phyloP scores from a whole-genome alignment of 2,113 vertebrate genomes.

The Cryptomyrus ogoouensis region DNA sequence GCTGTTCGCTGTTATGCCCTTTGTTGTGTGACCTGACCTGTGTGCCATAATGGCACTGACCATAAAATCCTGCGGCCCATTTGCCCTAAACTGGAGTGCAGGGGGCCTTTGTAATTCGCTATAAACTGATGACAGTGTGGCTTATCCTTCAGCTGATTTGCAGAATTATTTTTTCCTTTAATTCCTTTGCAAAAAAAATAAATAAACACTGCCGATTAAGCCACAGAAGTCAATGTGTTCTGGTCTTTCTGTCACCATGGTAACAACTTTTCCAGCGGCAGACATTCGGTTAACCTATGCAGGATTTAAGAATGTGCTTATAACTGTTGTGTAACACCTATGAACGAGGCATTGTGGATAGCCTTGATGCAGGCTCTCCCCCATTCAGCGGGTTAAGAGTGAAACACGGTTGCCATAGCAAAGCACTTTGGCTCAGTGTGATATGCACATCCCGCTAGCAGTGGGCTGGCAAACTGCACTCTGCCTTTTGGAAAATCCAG shows the following conservation, averaged over 20 bases:
- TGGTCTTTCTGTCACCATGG: neutral
- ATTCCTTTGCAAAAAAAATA: neutral
- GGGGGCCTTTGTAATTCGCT: neutral
- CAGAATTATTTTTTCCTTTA: neutral
- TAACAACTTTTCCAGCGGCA: neutral
- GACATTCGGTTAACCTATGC: slow-evolving; percentile 28
- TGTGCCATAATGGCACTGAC: neutral
- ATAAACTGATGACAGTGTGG: neutral
- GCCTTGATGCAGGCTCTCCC: slow-evolving; percentile 28
- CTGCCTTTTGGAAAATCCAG: neutral
- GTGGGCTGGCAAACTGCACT: neutral
- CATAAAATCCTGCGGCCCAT: neutral
- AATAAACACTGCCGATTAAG: neutral
- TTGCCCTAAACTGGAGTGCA: neutral
- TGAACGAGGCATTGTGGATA: slow-evolving; percentile 28
- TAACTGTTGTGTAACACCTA: slow-evolving; percentile 40
- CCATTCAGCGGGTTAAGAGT: slow-evolving; percentile 25
- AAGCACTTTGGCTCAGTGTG: slow-evolving; percentile 30
- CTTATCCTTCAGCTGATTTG: neutral
- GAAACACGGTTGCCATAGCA: slow-evolving; percentile 44
- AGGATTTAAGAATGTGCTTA: slow-evolving; percentile 40
- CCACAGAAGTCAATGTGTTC: neutral
- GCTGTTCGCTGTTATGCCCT: neutral
- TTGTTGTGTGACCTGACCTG: neutral
- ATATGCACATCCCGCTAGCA: slow-evolving; percentile 14